phyloP scores from a whole-genome alignment of 1,140 invertebrate species.

The Planococcus citri region DNA sequence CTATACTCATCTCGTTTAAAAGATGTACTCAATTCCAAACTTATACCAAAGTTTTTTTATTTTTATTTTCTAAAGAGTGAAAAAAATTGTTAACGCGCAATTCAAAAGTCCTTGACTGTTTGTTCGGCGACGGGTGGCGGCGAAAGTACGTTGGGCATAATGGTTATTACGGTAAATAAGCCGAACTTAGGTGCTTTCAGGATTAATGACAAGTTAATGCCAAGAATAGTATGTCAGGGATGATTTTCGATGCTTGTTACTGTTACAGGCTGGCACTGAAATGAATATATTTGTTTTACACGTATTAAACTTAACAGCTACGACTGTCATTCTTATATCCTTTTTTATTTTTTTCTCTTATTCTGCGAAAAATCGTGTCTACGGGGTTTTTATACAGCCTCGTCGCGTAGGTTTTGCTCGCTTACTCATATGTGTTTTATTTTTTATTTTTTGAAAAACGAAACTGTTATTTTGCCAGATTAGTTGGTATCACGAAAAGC shows the following conservation, averaged over 20 bases:
- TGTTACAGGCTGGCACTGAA: not conserved
- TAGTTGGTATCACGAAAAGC: not conserved
- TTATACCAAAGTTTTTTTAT: too few relatives aligned
- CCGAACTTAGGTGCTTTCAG: slow-evolving; percentile 1
- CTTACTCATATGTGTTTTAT: not conserved
- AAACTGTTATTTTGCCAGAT: not conserved
- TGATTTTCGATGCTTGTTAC: not conserved
- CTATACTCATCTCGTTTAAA: too few relatives aligned
- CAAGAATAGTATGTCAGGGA: slow-evolving; percentile 1
- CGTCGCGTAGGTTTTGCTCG: not conserved
- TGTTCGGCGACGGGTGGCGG: not conserved
- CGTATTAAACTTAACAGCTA: not conserved
- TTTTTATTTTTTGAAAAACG: not conserved
- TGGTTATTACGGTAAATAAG: not conserved
- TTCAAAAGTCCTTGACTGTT: not conserved
- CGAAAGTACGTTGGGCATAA: not conserved
- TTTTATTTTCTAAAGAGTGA: too few relatives aligned
- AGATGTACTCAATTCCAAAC: too few relatives aligned
- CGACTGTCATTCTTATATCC: not conserved
- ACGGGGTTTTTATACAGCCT: not conserved
- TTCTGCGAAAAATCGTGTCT: not conserved
- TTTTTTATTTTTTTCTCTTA: not conserved
- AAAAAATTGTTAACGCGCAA: too few relatives aligned
- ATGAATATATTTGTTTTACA: not conserved
- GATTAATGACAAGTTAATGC: not conserved